These are phyloP conservation scores for Monochamus saltuarius DNA, from an alignment of 1,140 invertebrate genomes.

Conservation along the genomic window DNA sequence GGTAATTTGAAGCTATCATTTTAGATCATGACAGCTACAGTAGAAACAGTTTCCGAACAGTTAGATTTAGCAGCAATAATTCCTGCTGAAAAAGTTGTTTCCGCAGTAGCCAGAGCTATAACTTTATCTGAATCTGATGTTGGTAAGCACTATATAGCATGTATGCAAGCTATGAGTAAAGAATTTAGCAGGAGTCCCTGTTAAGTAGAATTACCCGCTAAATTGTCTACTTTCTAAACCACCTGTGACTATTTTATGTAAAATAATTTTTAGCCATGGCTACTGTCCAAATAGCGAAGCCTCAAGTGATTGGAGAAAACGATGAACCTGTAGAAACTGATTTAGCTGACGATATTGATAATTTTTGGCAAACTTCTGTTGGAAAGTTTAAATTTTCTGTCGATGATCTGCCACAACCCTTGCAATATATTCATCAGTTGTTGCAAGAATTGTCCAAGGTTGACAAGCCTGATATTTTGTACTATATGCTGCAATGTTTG, in stretches of 20 bases:
- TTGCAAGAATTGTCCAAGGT: slow-evolving; percentile 80
- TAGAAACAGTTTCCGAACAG: slow-evolving; percentile 89
- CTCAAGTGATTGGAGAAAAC: slow-evolving; percentile 69
- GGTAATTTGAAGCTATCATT: slow-evolving; percentile 25
- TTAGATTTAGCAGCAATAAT: slow-evolving; percentile 80
- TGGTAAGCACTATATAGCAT: slow-evolving; percentile 56
- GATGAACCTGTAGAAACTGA: slow-evolving; percentile 66
- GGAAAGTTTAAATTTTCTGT: slow-evolving; percentile 91
- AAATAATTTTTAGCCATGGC: slow-evolving; percentile 56
- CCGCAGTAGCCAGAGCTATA: slow-evolving; percentile 79
- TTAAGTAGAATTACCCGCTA: no score
- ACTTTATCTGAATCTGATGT: slow-evolving; percentile 88
- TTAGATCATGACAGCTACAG: slow-evolving; percentile 90
- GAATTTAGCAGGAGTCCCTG: no score
- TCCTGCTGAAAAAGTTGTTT: slow-evolving; percentile 76
- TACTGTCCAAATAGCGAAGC: slow-evolving; percentile 62
- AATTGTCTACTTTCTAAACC: no score
- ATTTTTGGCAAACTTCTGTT: slow-evolving; percentile 89
- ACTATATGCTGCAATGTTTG: slow-evolving; percentile 89
- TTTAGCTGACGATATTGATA: slow-evolving; percentile 69
- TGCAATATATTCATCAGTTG: slow-evolving; percentile 90
- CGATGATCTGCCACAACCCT: slow-evolving; percentile 86
- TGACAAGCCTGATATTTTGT: slow-evolving; percentile 89
- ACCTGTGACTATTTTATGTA: no score
- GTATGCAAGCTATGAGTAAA: no score